Percentiles rank a stretch among this genome's conserved stretches.
These are phyloP conservation scores for Paraplagusia blochii DNA, from an alignment of 2,113 vertebrate species.

Conservation along the genomic window DNA sequence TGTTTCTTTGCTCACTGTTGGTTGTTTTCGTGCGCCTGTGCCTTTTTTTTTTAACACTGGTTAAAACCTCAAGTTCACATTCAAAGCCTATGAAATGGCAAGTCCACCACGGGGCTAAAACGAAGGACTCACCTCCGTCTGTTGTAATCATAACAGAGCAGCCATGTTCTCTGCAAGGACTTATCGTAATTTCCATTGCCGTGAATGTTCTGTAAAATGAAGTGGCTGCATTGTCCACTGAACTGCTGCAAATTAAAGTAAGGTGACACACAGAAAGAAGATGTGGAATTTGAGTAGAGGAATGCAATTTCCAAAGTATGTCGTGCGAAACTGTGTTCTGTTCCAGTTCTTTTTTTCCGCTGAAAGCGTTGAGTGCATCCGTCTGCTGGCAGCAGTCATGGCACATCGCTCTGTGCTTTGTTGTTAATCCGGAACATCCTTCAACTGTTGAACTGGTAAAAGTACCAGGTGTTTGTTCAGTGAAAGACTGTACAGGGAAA, in stretches of 20 bases:
- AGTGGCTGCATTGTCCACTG: not conserved
- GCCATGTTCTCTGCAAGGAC: slow-evolving; percentile 29
- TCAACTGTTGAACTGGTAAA: not conserved
- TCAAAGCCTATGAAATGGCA: slow-evolving; percentile 45
- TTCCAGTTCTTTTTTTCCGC: not conserved
- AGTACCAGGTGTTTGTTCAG: not conserved
- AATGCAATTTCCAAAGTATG: not conserved
- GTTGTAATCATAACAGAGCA: slow-evolving; percentile 42
- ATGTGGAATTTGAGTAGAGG: not conserved
- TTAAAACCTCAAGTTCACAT: slow-evolving; percentile 53
- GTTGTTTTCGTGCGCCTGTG: slow-evolving; percentile 47
- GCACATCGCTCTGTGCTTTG: not conserved
- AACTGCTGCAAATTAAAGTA: not conserved
- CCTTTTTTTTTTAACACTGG: slow-evolving; percentile 52
- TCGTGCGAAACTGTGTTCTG: not conserved
- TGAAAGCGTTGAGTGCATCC: not conserved
- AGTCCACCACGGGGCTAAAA: slow-evolving; percentile 56
- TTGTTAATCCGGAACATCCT: not conserved
- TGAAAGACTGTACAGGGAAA: not conserved
- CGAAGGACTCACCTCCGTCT: slow-evolving; percentile 58
- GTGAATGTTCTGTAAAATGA: not conserved
- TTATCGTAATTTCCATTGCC: no score
- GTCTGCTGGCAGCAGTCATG: not conserved
- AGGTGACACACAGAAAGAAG: not conserved
- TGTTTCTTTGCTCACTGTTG: slow-evolving; percentile 37